Base-by-base conservation (phyloP, 2,797 vertebrate species). In the Dendrocincla fuliginosa region DNA sequence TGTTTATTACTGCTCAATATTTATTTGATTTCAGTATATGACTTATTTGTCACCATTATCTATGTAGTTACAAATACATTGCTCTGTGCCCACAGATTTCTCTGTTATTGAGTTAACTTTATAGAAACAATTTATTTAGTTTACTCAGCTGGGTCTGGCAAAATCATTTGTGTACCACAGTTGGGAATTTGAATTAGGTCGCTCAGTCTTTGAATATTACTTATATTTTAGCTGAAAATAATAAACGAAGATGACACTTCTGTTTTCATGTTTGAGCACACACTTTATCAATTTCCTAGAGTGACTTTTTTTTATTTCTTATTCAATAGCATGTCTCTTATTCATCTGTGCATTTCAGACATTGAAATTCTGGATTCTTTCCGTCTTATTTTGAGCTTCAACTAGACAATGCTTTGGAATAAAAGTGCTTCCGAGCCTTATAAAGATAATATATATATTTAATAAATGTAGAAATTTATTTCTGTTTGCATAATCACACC, bases 11-110 rank as follows among this genome's bases (percentile, higher is more conserved):
- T 89, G 49, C 13, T 75, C 15, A 0, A 73, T 35, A 93, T 94
- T 95, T 82, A 90, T 95, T 96, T 84, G 46, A 85, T 93, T 87
- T 76, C 78, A 46, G 16, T 52, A 13, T 8, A 13, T 86, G 53
- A 70, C 30, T 80, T 89, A 86, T 91, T 94, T 89, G n/a, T 94
- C 89, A 94, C 47, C 55, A 78, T 95, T 96, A 93, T 87, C 89
- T 85, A 12, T 74, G 44, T n/a, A 79, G 86, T 90, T 91, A 61
- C 50, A 94, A 94, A 93, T 92, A 90, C 39, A 18, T 56, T 84
- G 42, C 18, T 93, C 53, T 68, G 37, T 55, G 70, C 49, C 55
- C 32, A 49, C 55, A 90, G 60, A 79, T 91, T 78, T 90, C 86
- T 87, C 65, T 68, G 22, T 55, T 93, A 89, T 67, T 90, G 50